These are phyloP conservation scores for Oryzias curvinotus DNA, from an alignment of 2,113 vertebrate genomes.

Conservation along the genomic window DNA sequence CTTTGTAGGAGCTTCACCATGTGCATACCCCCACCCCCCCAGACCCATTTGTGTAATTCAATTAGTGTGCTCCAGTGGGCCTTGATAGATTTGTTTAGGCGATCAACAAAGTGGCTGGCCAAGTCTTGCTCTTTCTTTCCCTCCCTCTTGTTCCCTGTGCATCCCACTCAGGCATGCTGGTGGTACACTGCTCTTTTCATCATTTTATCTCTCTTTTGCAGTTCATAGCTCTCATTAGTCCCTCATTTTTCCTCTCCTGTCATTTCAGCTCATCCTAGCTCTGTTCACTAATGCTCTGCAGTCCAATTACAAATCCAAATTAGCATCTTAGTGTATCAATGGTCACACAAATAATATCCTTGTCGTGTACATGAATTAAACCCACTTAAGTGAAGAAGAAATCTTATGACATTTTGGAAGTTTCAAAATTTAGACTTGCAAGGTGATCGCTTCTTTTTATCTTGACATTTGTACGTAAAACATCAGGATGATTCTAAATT, in stretches of 20 bases:
- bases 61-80: slow-evolving; percentile 72
- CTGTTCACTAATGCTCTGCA: slow-evolving; percentile 6
- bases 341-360: slow-evolving; percentile 19
- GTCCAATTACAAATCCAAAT: slow-evolving; percentile 39
- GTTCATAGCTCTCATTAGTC: slow-evolving; percentile 37
- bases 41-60: slow-evolving; percentile 78
- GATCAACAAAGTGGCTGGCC: slow-evolving; percentile 71
- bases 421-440: no score
- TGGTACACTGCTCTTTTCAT: slow-evolving; percentile 46
- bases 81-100: slow-evolving; percentile 78
- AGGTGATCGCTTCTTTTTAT: no score
- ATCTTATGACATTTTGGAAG: background rate
- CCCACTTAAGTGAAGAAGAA: background rate
- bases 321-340: slow-evolving; percentile 14
- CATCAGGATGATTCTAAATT: no score
- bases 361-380: slow-evolving; percentile 4
- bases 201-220: slow-evolving; percentile 40
- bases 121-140: slow-evolving; percentile 42
- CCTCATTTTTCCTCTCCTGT: slow-evolving; percentile 26
- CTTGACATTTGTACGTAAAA: no score
- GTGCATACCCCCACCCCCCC: slow-evolving; percentile 25
- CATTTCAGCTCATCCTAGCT: slow-evolving; percentile 5
- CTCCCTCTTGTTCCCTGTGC: slow-evolving; percentile 30
- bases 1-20: slow-evolving; percentile 57
- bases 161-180: slow-evolving; percentile 37